A percentile compares a stretch with the other conserved stretches of the same genome.
These are phyloP conservation scores for Drosophila anceps DNA, from an alignment of 2,888 invertebrate species.

Conservation along the genomic window DNA sequence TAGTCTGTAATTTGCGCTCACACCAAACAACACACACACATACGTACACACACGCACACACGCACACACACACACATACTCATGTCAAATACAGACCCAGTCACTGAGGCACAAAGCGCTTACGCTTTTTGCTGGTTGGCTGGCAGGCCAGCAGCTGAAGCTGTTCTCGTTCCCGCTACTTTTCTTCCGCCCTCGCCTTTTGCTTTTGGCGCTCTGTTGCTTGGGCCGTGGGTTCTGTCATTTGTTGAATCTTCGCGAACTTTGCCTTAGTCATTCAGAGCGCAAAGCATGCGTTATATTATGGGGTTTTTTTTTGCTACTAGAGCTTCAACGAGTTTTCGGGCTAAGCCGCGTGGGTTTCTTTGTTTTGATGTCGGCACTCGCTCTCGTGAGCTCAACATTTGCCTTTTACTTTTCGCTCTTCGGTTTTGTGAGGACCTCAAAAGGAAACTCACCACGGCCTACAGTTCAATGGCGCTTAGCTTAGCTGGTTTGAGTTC, in stretches of 20 bases:
- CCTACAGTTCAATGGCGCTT: slow-evolving; percentile 36
- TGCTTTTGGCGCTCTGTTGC: slow-evolving; percentile 55
- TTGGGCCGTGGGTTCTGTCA: slow-evolving; percentile 71
- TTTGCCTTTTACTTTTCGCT: slow-evolving; percentile 18
- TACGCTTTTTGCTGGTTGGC: slow-evolving; percentile 68
- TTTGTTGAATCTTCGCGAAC: slow-evolving; percentile 76
- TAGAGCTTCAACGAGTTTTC: slow-evolving; percentile 63
- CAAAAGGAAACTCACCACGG: slow-evolving; percentile 68
- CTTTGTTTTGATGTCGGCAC: slow-evolving; percentile 74
- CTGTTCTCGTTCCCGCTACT: slow-evolving; percentile 18
- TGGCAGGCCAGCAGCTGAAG: slow-evolving; percentile 47
- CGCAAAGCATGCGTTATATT: slow-evolving; percentile 52
- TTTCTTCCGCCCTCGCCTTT: background rate
- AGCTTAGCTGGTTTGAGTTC: slow-evolving; percentile 25
- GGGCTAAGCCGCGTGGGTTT: slow-evolving; percentile 52
- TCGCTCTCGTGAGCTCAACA: slow-evolving; percentile 51
- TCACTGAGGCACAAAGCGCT: slow-evolving; percentile 71
- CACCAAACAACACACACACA: slow-evolving; percentile 30
- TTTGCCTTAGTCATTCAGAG: slow-evolving; percentile 69
- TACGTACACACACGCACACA: slow-evolving; percentile 21
- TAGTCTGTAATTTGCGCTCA: slow-evolving; percentile 79
- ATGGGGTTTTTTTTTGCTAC: slow-evolving; percentile 7
- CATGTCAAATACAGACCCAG: slow-evolving; percentile 65
- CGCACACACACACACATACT: slow-evolving; percentile 30
- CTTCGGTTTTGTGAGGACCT: slow-evolving; percentile 11